phyloP scores from a whole-genome alignment of 2,113 vertebrate genomes.

The Amia ocellicauda region DNA sequence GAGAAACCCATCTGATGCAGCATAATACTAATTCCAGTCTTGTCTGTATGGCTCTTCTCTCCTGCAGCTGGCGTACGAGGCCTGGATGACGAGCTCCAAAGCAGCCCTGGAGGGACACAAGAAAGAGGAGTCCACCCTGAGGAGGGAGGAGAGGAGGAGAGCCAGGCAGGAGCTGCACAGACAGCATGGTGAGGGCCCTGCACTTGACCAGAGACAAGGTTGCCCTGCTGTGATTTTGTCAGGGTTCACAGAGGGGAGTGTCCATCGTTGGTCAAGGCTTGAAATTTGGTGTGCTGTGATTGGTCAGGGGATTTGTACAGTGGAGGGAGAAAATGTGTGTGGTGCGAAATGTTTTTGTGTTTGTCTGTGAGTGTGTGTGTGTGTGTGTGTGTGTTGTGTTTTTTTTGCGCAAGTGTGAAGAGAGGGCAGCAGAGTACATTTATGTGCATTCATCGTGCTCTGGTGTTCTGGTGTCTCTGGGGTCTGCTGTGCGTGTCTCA shows the following conservation, averaged over 20 bases:
- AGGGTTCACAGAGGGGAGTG: too few species aligned
- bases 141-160: conserved; percentile 45
- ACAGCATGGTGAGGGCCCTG: conserved; percentile 47
- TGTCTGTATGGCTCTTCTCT: conserved; percentile 1
- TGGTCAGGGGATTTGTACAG: background rate
- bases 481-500: background rate
- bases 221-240: too few species aligned
- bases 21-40: too few species aligned
- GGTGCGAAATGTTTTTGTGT: background rate
- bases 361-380: background rate
- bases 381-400: too few species aligned
- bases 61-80: conserved; percentile 61
- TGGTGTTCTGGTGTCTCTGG: background rate
- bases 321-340: background rate
- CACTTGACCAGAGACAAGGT: too few species aligned
- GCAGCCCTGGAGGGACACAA: conserved; percentile 60
- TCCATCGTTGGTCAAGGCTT: too few species aligned
- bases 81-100: conserved; percentile 64
- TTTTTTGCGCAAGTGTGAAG: background rate
- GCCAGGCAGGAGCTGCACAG: conserved; percentile 37
- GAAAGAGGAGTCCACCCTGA: conserved; percentile 50
- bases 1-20: too few species aligned
- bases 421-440: background rate
- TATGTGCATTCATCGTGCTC: background rate
- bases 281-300: conserved; percentile 3